Percentiles rank a stretch among this genome's conserved stretches.
These are phyloP conservation scores for Griposia aprilina DNA, from an alignment of 2,888 invertebrate genomes.

Conservation along the genomic window DNA sequence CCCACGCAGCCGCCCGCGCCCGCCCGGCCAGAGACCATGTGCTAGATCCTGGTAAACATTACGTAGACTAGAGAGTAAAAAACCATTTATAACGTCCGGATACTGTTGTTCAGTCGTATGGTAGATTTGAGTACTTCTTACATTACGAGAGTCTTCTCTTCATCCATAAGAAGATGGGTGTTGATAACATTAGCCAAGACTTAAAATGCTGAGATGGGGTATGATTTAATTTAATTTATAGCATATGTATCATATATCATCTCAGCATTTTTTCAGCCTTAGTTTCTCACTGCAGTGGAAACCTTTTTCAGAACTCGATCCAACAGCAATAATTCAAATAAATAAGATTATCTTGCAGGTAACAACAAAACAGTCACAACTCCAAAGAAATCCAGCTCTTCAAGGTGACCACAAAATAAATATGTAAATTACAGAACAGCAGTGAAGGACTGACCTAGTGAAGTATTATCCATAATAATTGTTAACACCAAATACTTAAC, in stretches of 20 bases:
- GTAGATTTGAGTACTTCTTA: background rate
- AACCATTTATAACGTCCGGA: background rate
- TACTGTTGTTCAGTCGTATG: background rate
- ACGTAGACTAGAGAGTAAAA: too few species aligned
- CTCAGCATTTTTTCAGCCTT: background rate
- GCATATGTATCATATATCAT: background rate
- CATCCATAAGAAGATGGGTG: background rate
- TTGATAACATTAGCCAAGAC: background rate
- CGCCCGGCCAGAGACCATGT: slow-evolving; percentile 87
- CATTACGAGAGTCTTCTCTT: background rate
- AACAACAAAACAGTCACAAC: slow-evolving; percentile 28
- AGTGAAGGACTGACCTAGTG: slow-evolving; percentile 64
- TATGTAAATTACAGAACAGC: slow-evolving; percentile 43
- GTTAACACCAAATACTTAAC: slow-evolving; percentile 76
- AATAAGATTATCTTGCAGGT: slow-evolving; percentile 25
- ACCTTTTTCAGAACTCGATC: background rate
- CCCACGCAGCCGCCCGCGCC: slow-evolving; percentile 80
- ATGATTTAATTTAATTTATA: background rate
- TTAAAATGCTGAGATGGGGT: background rate
- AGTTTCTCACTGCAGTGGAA: background rate
- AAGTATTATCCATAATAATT: slow-evolving; percentile 73
- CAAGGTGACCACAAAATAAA: slow-evolving; percentile 39
- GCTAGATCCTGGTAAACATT: slow-evolving; percentile 68
- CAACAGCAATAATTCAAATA: background rate
- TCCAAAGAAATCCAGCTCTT: slow-evolving; percentile 64